Base-by-base conservation (phyloP, 2,113 vertebrate genomes). In the Ammodytes marinus region DNA sequence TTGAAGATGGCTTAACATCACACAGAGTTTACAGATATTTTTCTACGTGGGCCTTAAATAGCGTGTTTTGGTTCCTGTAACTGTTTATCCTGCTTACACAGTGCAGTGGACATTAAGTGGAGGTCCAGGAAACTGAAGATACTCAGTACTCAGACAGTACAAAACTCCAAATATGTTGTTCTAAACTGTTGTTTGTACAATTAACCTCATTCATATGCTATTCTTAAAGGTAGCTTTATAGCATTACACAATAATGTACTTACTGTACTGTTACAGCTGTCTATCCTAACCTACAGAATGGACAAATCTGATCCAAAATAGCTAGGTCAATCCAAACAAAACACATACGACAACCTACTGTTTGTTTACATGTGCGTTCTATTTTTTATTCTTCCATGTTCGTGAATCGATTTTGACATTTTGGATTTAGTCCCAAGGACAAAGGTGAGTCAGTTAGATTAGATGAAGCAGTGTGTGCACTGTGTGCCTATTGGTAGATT, bases 21-120 rank as follows among this genome's bases (percentile, higher is more conserved):
- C 59, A 55, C 6, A 0, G 15, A 52, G 76, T 81, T 74, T 79
- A 66, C 35, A 8, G 60, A 65, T 64, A 80, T 60, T 72, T 82
- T 79, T 50, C 57, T 68, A 13, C 6, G 1, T 37, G 40, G 50
- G 12, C 15, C 63, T 27, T 42, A 75, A 87, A 86, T 60, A 77
- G 58, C 57, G 47, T 11, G 59, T 78, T 85, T 60, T 14, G 40
- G 67, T 80, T 84, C 73, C 49, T 39, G 74, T 66, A 54, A 88
- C 43, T 74, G 71, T 89, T 88, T 86, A 12, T 83, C 58, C 60
- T n/a, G 43, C 58, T 84, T 82, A 65, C 63, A 15, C 37, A 76
- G 27, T 3, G n/a, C 11, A 58, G 19, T 2, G 40, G 35, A 66
- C 53, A 27, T 77, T 66, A 52, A 74, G 74, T 55, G 57, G 55